Base-by-base conservation (phyloP, 2,113 vertebrate genomes). In the Limnothrissa miodon region DNA sequence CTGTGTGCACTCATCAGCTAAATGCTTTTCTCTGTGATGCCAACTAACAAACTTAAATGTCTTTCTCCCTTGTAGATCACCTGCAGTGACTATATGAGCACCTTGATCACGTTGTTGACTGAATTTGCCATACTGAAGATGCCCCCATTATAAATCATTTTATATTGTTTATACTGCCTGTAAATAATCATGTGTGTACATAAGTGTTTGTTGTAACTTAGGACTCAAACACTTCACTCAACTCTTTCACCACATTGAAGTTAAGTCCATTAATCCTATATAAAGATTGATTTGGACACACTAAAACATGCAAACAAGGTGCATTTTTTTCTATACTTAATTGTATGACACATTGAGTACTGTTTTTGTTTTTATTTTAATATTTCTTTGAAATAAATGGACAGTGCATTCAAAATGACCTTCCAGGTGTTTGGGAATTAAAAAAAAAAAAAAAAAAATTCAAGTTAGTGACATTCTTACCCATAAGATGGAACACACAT, bases 31-130 rank as follows among this genome's bases (percentile, higher is more conserved):
- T 29, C 25, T 62, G 7, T 62, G 25, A 29, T 13, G 1, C 7
- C 0, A 62, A 29, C 6, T 29, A 62, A 56, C 5, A 21, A 83
- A 23, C 19, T 56, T 56, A 21, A 17, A n/a, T 74, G 46, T 4
- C 1, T 79, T 84, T 59, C 23, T 66, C n/a, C 90, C 36, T 92
- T 91, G 45, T 94, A 99, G 97, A 95, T 99, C 84, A 90, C 95
- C 79, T 94, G 92, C 90, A 95, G 94, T 87, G 92, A 93, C 78
- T 95, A 96, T 87, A 88, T 98, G 87, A 90, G 88, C 46, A 93
- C 93, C 81, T 93, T 96, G 79, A 89, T 99, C 90, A 93, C 91
- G 39, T 92, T 98, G 33, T 93, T 99, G 87, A 98, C 97, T 0
- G 98, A 99, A 91, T 94, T 90, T 8, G 95, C 95, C 45, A 88